Percentiles rank a stretch among this genome's conserved stretches.
phyloP scores from a whole-genome alignment of 2,797 vertebrate species.

The Psittacula derbiana region DNA sequence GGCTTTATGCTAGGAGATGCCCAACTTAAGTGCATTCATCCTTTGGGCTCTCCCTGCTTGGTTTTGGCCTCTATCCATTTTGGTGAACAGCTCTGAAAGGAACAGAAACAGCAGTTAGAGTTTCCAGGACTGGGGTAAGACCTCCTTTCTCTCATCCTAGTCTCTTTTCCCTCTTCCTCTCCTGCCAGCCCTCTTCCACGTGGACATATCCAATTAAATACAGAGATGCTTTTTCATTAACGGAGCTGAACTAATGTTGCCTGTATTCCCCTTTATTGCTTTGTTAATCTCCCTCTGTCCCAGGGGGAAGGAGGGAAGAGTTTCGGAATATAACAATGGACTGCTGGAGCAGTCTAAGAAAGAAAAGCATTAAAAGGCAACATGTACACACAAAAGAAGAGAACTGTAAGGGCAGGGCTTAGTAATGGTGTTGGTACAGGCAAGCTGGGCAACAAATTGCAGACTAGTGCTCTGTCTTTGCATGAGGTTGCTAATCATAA shows the following conservation, averaged over 20 bases:
- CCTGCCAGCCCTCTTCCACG: not conserved
- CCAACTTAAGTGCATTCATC: accelerated
- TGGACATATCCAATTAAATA: not conserved
- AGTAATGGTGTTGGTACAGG: not conserved
- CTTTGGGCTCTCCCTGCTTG: not conserved
- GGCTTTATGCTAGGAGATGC: not conserved
- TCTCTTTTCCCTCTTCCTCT: not conserved
- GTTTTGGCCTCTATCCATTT: not conserved
- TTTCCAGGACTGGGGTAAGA: not conserved
- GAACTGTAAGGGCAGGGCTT: not conserved
- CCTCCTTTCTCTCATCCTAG: accelerated
- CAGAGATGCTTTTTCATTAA: not conserved
- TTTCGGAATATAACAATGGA: not conserved
- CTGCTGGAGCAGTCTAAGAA: not conserved
- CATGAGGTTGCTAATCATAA: not conserved
- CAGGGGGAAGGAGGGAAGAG: not conserved
- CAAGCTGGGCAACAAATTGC: not conserved
- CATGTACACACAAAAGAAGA: not conserved
- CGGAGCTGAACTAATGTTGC: not conserved
- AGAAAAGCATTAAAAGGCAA: not conserved
- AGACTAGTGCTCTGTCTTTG: not conserved
- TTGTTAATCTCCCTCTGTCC: not conserved
- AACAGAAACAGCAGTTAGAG: accelerated
- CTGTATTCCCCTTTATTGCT: not conserved
- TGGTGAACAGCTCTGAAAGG: not conserved